Percentiles rank a stretch among this genome's conserved stretches.
Evolutionary conservation across 2,888 invertebrate genomes (phyloP).

Genomic region (Brenthis ino): DNA sequence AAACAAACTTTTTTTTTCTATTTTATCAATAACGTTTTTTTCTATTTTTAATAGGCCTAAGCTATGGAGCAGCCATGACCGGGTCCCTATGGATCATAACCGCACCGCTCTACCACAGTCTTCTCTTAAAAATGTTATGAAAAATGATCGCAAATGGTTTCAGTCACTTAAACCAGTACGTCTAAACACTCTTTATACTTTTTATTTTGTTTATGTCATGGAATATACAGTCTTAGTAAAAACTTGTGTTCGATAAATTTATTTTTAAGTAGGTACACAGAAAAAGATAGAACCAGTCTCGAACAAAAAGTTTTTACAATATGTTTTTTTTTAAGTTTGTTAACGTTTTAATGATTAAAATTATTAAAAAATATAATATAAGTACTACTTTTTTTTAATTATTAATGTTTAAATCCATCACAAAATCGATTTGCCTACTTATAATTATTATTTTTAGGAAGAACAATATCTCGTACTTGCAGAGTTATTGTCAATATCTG

Average conservation of each 20-base stretch:
- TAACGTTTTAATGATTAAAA: too few relatives aligned
- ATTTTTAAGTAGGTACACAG: too few relatives aligned
- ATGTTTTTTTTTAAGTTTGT: too few relatives aligned
- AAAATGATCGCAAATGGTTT: slow-evolving; percentile 67
- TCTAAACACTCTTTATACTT: slow-evolving; percentile 18
- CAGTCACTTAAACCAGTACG: slow-evolving; percentile 60
- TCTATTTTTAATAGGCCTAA: slow-evolving; percentile 41
- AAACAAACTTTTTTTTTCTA: not conserved
- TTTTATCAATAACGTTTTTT: too few relatives aligned
- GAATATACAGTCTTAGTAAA: too few relatives aligned
- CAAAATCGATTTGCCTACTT: not conserved
- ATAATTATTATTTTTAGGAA: slow-evolving; percentile 48
- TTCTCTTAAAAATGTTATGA: slow-evolving; percentile 62
- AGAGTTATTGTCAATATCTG: slow-evolving; percentile 62
- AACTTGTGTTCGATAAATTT: not conserved
- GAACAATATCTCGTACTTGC: slow-evolving; percentile 62
- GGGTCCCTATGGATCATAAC: slow-evolving; percentile 69
- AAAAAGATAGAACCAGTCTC: too few relatives aligned
- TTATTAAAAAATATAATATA: too few relatives aligned
- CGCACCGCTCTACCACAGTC: slow-evolving; percentile 61
- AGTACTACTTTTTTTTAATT: not conserved
- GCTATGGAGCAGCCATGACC: slow-evolving; percentile 64
- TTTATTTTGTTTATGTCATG: not conserved
- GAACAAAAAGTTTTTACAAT: too few relatives aligned
- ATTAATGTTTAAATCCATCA: not conserved